Evolutionary conservation across 1,140 invertebrate genomes (phyloP).

Genomic region (Heliothis virescens): DNA sequence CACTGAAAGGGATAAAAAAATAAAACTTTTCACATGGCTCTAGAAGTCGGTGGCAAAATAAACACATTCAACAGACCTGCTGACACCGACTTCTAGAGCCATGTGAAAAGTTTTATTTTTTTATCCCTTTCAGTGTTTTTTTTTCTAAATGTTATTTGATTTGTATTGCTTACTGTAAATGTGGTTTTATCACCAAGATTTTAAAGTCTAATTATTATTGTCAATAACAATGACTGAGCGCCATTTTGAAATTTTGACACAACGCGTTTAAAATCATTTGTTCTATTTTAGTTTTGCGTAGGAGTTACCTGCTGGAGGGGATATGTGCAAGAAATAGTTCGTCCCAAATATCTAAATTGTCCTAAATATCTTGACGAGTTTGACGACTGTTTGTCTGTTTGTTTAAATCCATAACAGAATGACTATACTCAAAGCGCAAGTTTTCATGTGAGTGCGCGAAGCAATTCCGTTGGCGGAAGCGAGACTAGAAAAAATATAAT

Average conservation of each 20-base stretch:
- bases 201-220: not conserved
- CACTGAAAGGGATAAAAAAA: too few species aligned
- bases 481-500: too few species aligned
- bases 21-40: too few species aligned
- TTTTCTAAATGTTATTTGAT: too few species aligned
- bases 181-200: not conserved
- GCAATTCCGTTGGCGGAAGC: too few species aligned
- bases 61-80: too few species aligned
- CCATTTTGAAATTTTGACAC: constrained; percentile 35
- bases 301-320: constrained; percentile 41
- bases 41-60: too few species aligned
- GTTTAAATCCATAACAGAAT: constrained; percentile 13
- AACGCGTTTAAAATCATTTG: constrained; percentile 29
- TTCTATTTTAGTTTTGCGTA: constrained; percentile 41
- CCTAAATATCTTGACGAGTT: constrained; percentile 43
- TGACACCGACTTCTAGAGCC: too few species aligned
- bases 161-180: too few species aligned
- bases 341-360: constrained; percentile 38
- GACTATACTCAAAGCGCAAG: not conserved
- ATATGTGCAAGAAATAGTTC: constrained; percentile 26
- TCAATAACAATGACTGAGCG: not conserved
- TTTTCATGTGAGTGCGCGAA: too few species aligned
- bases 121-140: too few species aligned
- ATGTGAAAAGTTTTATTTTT: too few species aligned
- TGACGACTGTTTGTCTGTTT: constrained; percentile 9